These are phyloP conservation scores for Gambusia holbrooki DNA, from an alignment of 2,113 vertebrate genomes.

Conservation along the genomic window DNA sequence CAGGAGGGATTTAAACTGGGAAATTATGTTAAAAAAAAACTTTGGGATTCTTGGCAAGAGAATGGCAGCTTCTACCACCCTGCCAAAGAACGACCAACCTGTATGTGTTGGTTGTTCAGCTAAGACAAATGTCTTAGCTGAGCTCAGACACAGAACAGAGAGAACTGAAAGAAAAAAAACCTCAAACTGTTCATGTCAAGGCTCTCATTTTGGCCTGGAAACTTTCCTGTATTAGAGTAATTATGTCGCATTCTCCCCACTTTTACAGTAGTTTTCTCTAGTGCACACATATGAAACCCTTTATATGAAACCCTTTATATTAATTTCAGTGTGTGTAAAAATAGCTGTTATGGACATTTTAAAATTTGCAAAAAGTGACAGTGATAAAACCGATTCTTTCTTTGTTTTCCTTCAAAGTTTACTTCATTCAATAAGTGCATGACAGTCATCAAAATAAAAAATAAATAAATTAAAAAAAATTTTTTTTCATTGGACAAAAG, in stretches of 20 bases:
- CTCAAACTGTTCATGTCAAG: no score
- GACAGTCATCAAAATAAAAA: not conserved
- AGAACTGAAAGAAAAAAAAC: not conserved
- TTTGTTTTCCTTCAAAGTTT: not conserved
- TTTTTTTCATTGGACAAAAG: not conserved
- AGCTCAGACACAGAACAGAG: not conserved
- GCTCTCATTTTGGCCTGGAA: no score
- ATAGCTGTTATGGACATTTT: not conserved
- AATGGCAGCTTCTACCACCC: no score
- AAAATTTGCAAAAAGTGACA: not conserved
- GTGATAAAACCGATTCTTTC: not conserved
- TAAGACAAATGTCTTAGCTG: not conserved
- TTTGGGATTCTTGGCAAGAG: no score
- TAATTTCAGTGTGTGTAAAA: not conserved
- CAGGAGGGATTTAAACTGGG: no score
- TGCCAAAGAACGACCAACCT: not conserved
- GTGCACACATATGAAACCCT: not conserved
- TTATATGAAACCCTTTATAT: not conserved
- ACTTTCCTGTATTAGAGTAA: no score
- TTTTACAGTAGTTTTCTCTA: no score
- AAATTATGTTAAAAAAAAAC: no score
- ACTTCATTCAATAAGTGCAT: not conserved
- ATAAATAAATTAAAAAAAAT: not conserved
- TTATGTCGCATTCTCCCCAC: no score
- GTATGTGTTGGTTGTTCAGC: not conserved